These are phyloP conservation scores for Cercocebus atys DNA, from an alignment of 2,113 vertebrate genomes.

Conservation along the genomic window DNA sequence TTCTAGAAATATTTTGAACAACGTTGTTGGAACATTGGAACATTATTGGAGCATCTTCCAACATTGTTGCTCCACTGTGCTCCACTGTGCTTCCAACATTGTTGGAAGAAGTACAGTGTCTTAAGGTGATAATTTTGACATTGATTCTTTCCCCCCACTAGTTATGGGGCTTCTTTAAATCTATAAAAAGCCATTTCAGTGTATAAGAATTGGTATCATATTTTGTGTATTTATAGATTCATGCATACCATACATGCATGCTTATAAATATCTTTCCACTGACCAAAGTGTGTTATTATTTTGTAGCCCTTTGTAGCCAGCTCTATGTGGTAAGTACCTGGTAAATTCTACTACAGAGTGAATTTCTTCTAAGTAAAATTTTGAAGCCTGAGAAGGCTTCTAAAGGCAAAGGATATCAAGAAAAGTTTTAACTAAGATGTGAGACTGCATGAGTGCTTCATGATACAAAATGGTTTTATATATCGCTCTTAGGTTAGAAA, in stretches of 20 bases:
- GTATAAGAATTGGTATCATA: neutral
- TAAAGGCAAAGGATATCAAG: neutral
- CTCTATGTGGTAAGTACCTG: neutral
- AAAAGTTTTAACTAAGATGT: neutral
- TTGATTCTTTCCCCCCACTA: neutral
- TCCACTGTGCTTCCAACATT: neutral
- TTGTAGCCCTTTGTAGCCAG: neutral
- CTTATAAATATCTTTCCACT: neutral
- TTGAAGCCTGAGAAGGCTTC: neutral
- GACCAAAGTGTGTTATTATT: neutral
- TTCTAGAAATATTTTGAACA: constrained; percentile 24
- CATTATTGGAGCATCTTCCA: neutral
- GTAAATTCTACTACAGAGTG: neutral
- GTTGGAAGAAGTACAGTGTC: constrained; percentile 13
- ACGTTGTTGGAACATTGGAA: too few species aligned
- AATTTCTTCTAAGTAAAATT: constrained; percentile 17
- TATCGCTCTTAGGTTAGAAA: constrained; percentile 8
- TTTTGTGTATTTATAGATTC: neutral
- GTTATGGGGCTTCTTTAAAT: constrained; percentile 7
- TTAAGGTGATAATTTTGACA: neutral
- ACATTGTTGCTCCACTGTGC: neutral
- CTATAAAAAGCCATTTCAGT: constrained; percentile 18
- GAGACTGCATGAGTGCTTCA: neutral
- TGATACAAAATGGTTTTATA: neutral
- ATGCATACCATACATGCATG: neutral